Conservation (phyloP, 2,888 invertebrate species). For the Calameuta idolon region DNA sequence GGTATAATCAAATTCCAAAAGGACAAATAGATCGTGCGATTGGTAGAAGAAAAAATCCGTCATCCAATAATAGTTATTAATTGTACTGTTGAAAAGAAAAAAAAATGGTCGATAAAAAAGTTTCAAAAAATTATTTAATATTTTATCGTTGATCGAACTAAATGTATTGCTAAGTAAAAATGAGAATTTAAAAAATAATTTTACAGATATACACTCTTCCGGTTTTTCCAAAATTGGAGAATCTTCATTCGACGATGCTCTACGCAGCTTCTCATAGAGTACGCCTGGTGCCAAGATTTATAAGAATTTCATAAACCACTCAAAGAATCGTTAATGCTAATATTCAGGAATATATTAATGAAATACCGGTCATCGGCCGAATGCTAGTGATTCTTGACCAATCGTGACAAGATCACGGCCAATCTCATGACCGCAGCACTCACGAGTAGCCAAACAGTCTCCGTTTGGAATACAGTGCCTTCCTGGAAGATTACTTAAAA, state of each 20-base stretch:
- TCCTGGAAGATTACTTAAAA: neutral
- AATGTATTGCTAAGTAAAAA: neutral
- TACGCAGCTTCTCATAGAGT: neutral
- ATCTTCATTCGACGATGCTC: neutral
- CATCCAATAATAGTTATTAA: neutral
- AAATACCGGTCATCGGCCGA: slow-evolving; percentile 58
- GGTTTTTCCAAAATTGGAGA: neutral
- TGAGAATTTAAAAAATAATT: neutral
- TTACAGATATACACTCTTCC: neutral
- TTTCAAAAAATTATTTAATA: neutral
- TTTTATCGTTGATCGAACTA: neutral
- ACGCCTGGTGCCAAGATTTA: neutral
- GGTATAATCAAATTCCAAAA: neutral
- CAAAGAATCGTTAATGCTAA: neutral
- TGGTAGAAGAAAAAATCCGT: neutral
- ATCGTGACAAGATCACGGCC: slow-evolving; percentile 58
- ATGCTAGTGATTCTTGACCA: slow-evolving; percentile 45
- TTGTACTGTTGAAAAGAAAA: neutral
- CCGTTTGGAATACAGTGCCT: neutral
- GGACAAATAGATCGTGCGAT: neutral
- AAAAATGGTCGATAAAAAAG: neutral
- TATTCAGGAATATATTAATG: slow-evolving; percentile 30
- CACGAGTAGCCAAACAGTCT: neutral
- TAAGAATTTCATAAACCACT: neutral
- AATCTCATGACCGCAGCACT: slow-evolving; percentile 29